Base-by-base conservation (phyloP, 2,797 vertebrate species). In the Etheostoma perlongum region DNA sequence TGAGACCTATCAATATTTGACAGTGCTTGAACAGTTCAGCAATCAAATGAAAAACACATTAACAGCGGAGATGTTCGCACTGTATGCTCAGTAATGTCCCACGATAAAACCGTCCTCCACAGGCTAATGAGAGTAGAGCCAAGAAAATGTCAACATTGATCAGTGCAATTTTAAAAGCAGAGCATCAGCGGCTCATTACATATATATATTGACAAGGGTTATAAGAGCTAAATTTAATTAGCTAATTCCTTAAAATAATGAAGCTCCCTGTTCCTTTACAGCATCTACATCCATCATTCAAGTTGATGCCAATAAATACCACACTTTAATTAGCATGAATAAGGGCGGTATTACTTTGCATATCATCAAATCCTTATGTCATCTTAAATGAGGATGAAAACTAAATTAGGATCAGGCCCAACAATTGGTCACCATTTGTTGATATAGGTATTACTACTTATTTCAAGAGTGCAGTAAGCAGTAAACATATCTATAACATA, bases 191-290 rank as follows among this genome's bases (percentile, higher is more conserved):
- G 65, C 78, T 89, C 80, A 91, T 94, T 93, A 93, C 84, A 90
- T 92, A 89, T 84, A 89, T 84, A 85, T 88, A 92, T 91, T 89
- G 90, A 92, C 88, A 87, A 82, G 73, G 40, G 76, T 81, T 68
- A 78, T 74, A 87, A 25, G 19, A 67, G 70, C 82, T 79, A 74
- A 86, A 88, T 90, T 89, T 62, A 90, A 87, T 89, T 79, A 86
- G 57, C 72, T 66, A 74, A 87, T 89, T 77, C 75, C 78, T 77
- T 81, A 84, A 89, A 94, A 90, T 90, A 93, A 93, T 89, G 74
- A 88, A 92, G 79, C 81, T 63, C 76, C 59, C 62, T 68, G 74
- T 74, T 85, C 18, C 57, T 81, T 82, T 46, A 27, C 52, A 76
- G 79, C 69, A 46, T 79, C 87, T 85, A 69, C 69, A 91, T 88